Percentiles rank a stretch among this genome's conserved stretches.
These are phyloP conservation scores for Lamellibrachia satsuma DNA, from an alignment of 2,888 invertebrate genomes.

Conservation along the genomic window DNA sequence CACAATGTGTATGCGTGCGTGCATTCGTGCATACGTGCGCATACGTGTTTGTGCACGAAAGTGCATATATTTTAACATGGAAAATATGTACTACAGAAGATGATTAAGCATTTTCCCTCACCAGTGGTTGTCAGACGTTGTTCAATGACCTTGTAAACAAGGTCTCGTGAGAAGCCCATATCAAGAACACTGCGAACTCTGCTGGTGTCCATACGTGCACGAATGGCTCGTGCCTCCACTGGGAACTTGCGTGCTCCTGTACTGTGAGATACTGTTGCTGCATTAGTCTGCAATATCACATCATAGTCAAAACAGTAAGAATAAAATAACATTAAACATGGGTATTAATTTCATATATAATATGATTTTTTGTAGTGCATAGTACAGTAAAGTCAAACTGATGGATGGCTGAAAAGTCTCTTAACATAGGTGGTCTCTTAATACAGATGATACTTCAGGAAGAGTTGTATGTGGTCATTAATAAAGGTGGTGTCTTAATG, in stretches of 20 bases:
- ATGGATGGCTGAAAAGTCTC: too few species aligned
- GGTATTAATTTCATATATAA: not conserved
- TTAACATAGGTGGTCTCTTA: too few species aligned
- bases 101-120: not conserved
- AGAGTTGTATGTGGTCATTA: too few species aligned
- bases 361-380: too few species aligned
- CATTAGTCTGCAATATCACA: not conserved
- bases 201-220: constrained; percentile 53
- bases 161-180: constrained; percentile 50
- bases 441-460: too few species aligned
- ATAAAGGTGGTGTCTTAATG: too few species aligned
- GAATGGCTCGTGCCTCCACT: constrained; percentile 32
- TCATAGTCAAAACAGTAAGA: not conserved
- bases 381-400: too few species aligned
- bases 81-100: too few species aligned
- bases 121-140: constrained; percentile 55
- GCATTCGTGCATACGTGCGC: not conserved
- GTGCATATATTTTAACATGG: not conserved
- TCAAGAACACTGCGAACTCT: constrained; percentile 52
- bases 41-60: not conserved
- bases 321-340: not conserved
- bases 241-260: not conserved
- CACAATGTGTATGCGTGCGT: not conserved
- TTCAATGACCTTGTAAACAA: constrained; percentile 53
- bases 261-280: not conserved